Conservation (phyloP, 2,797 vertebrate species). For the Tenualosa thibaudeaui region DNA sequence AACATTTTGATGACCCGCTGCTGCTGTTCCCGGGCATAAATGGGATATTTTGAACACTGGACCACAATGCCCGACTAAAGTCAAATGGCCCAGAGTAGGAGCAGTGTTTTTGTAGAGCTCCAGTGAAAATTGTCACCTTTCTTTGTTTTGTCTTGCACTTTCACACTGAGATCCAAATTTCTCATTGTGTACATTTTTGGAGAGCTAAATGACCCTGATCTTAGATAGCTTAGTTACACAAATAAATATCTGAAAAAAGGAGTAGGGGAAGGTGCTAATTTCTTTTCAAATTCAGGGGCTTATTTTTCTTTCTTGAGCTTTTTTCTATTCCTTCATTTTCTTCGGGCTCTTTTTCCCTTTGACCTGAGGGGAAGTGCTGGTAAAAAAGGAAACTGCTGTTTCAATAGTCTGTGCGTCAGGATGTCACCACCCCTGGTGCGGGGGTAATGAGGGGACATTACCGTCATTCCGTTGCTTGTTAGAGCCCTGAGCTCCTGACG, state of each 20-base stretch:
- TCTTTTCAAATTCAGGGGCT: conserved; percentile 40
- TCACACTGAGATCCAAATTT: background rate
- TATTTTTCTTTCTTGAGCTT: conserved; percentile 60
- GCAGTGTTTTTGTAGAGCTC: background rate
- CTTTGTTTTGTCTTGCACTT: conserved; percentile 19
- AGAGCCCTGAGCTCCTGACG: conserved; percentile 64
- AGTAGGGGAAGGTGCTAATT: background rate
- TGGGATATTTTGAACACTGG: background rate
- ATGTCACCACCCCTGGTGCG: conserved; percentile 77
- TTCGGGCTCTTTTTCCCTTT: background rate
- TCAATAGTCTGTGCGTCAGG: conserved; percentile 75
- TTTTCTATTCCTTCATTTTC: conserved; percentile 58
- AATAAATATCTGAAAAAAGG: background rate
- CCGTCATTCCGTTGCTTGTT: conserved; percentile 57
- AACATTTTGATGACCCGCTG: background rate
- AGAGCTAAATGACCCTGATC: conserved; percentile 17
- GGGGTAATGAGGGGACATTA: conserved; percentile 74
- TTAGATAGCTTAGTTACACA: conserved; percentile 22
- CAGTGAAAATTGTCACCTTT: background rate
- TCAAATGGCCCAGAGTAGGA: background rate
- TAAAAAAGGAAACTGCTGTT: conserved; percentile 74
- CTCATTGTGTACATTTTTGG: conserved; percentile 19
- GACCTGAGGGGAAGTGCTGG: conserved; percentile 61
- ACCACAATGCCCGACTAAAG: background rate
- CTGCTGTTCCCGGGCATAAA: background rate